phyloP scores from a whole-genome alignment of 2,113 vertebrate genomes.

The Anser cygnoides region DNA sequence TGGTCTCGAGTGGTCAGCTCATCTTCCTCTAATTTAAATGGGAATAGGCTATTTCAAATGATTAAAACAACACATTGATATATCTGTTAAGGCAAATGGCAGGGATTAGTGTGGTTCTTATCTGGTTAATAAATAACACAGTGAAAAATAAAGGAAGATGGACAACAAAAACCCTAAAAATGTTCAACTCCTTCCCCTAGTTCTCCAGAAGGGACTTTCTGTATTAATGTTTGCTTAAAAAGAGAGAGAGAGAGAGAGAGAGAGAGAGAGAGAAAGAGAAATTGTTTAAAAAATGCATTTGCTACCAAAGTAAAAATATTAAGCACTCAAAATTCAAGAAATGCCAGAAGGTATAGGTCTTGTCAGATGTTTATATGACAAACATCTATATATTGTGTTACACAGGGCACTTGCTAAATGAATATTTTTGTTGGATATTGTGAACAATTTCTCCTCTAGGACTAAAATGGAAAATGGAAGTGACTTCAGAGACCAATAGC shows the following conservation, averaged over 20 bases:
- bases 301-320: constrained; percentile 41
- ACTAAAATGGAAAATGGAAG: constrained; percentile 36
- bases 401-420: constrained; percentile 1
- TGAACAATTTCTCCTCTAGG: constrained; percentile 41
- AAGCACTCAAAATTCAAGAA: constrained; percentile 59
- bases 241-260: not conserved
- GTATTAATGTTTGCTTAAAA: not conserved
- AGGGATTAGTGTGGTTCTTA: not conserved
- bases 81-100: not conserved
- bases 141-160: not conserved
- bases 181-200: not conserved
- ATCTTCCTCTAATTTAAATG: not conserved
- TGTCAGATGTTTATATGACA: constrained; percentile 45
- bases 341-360: constrained; percentile 47
- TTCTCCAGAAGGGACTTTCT: constrained; percentile 10
- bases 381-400: constrained; percentile 33
- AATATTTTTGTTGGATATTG: constrained; percentile 37
- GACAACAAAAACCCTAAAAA: not conserved
- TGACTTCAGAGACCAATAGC: constrained; percentile 24
- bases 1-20: not conserved
- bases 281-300: constrained; percentile 44
- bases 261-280: not conserved
- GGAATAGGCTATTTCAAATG: not conserved
- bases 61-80: not conserved
- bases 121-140: not conserved